Evolutionary conservation across 2,113 vertebrate genomes (phyloP).

Genomic region (Oxyura jamaicensis): DNA sequence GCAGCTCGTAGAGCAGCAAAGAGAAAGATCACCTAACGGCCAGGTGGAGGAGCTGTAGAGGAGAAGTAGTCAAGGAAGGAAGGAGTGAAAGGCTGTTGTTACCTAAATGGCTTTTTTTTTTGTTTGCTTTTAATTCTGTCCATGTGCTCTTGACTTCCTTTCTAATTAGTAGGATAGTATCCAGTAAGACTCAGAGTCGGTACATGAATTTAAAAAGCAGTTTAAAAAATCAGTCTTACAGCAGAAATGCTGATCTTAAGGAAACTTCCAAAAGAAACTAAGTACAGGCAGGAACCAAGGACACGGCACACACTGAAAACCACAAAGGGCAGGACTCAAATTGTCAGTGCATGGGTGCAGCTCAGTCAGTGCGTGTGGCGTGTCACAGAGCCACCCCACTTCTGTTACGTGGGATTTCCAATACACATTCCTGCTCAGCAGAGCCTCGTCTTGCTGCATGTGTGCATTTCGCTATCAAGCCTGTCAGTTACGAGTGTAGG

Average conservation of each 20-base stretch:
- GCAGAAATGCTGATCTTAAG: not conserved
- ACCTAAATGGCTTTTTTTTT: not conserved
- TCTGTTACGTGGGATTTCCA: not conserved
- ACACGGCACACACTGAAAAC: not conserved
- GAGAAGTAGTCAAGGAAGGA: not conserved
- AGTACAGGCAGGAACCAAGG: not conserved
- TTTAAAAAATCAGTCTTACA: not conserved
- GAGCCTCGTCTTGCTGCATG: rapidly evolving
- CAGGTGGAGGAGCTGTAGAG: not conserved
- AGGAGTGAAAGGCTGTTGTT: not conserved
- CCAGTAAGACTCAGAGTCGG: not conserved
- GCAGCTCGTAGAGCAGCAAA: not conserved
- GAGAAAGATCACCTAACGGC: not conserved
- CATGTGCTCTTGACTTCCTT: not conserved
- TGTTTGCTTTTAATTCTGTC: not conserved
- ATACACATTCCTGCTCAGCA: not conserved
- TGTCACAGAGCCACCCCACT: not conserved
- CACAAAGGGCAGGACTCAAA: not conserved
- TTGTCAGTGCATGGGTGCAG: not conserved
- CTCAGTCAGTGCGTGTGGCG: rapidly evolving
- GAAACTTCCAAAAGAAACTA: not conserved
- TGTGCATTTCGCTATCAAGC: rapidly evolving
- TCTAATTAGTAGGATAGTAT: not conserved
- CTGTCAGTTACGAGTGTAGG: rapidly evolving
- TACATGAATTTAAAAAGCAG: not conserved